phyloP scores from a whole-genome alignment of 2,797 vertebrate species.

The Phaenicophaeus curvirostris region DNA sequence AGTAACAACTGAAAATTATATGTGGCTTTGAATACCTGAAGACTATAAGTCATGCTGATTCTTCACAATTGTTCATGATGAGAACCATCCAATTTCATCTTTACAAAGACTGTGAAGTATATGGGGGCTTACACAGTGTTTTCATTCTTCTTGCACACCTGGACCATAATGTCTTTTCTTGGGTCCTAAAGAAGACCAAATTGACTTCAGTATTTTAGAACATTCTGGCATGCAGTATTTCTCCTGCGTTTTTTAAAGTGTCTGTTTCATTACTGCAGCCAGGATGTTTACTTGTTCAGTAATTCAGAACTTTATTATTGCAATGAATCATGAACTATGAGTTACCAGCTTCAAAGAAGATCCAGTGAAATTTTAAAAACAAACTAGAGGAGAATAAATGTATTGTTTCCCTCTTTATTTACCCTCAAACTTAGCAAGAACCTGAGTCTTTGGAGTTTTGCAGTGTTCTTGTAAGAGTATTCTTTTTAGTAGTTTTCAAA shows the following conservation, averaged over 20 bases:
- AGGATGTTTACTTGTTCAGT: not conserved
- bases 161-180: not conserved
- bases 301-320: slow-evolving; percentile 35
- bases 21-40: not conserved
- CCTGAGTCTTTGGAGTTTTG: not conserved
- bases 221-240: not conserved
- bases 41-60: not conserved
- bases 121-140: not conserved
- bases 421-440: not conserved
- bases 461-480: not conserved
- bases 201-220: not conserved
- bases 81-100: not conserved
- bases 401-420: not conserved
- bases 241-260: not conserved
- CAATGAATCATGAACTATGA: slow-evolving; percentile 11
- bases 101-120: not conserved
- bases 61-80: not conserved
- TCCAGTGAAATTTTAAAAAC: slow-evolving; percentile 5
- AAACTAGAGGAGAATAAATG: not conserved
- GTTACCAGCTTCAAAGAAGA: slow-evolving; percentile 4
- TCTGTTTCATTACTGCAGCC: slow-evolving; percentile 5
- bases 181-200: not conserved
- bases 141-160: not conserved
- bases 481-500: not conserved
- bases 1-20: not conserved